Base-by-base conservation (phyloP, 2,797 vertebrate species). In the Ctenopoma multispine region DNA sequence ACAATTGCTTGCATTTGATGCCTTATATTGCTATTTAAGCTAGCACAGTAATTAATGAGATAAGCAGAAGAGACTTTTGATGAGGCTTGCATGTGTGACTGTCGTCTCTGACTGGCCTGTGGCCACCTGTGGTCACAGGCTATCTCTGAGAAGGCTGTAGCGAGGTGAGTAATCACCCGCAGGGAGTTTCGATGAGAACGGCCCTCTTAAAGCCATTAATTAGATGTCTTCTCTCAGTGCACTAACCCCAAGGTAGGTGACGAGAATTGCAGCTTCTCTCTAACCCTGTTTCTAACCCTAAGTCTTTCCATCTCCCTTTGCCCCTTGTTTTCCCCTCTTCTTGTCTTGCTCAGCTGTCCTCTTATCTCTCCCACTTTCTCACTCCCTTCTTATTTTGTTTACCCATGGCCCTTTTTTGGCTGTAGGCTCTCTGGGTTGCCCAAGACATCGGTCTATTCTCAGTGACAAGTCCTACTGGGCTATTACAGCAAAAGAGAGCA, bases 31-130 rank as follows among this genome's bases (percentile, higher is more conserved):
- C 92, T 96, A 96, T 97, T 95, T 93, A 95, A 94, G 87, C 92
- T 92, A 93, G 92, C 88, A 86, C 79, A 90, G 91, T 93, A 95
- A 96, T 93, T 95, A 96, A 96, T 94, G 90, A 92, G 94, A 95
- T 96, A 93, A 95, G 91, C 92, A 90, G 91, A 89, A 90, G 85
- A 87, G 90, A 89, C 74, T 79, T 94, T 81, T 89, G 92, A 93
- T 89, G 88, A 91, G 81, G 87, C 73, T 46, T 71, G 72, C 79
- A 62, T 85, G 77, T 75, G 78, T 81, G 71, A 74, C 59, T 77
- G 48, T 20, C 4, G n/a, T 21, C 20, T 21, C 10, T 21, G 46
- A 3, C n/a, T 12, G 20, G 46, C 46, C 46, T 77, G 75, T 82
- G 76, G 79, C 73, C 64, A 68, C 27, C 23, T 67, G 73, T 76